Conservation (phyloP, 1,140 invertebrate genomes). For the Ylistrum balloti region DNA sequence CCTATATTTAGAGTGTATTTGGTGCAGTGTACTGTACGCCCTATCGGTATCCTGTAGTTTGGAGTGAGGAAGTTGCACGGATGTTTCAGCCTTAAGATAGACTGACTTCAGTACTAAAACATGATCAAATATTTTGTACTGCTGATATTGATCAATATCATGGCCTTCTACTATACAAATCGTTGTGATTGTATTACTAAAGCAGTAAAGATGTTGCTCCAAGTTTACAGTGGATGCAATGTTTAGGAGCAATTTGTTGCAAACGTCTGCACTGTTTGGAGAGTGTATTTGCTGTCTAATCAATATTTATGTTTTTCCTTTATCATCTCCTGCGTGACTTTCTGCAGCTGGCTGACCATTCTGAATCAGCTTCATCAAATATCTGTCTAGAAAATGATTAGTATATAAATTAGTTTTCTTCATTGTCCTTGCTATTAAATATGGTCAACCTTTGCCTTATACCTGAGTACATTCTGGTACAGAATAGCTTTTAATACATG, state of each 20-base stretch:
- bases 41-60: conserved; percentile 3
- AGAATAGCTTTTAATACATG: no score
- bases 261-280: no score
- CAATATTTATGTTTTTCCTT: background rate
- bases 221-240: background rate
- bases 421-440: background rate
- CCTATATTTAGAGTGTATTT: no score
- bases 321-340: background rate
- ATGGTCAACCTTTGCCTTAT: no score
- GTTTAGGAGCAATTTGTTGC: background rate
- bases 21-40: background rate
- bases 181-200: background rate
- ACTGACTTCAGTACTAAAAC: background rate
- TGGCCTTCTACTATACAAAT: background rate
- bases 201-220: background rate
- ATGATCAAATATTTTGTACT: background rate
- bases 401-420: background rate
- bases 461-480: no score
- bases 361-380: background rate
- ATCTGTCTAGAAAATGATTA: background rate
- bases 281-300: no score
- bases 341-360: background rate
- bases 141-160: background rate
- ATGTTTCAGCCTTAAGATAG: background rate
- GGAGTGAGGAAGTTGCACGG: background rate